Evolutionary conservation across 2,113 vertebrate species (phyloP).

Genomic region (Dipodomys ordii): DNA sequence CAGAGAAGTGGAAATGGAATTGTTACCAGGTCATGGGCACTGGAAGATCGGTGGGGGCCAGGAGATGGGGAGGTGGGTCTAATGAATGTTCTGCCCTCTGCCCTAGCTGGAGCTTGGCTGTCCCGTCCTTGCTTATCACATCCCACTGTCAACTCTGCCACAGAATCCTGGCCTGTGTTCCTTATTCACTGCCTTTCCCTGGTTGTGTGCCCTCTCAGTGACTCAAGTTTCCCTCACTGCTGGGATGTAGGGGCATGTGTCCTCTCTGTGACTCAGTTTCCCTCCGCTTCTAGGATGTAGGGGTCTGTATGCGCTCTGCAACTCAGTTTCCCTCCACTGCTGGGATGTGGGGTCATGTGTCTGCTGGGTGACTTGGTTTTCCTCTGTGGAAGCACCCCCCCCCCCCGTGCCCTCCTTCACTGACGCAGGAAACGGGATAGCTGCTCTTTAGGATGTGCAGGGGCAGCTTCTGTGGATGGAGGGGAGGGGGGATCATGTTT

Average conservation of each 20-base stretch:
- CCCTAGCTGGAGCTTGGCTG: background rate
- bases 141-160: too few species aligned
- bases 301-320: background rate
- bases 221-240: background rate
- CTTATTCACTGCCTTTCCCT: background rate
- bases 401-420: accelerated
- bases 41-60: background rate
- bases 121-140: background rate
- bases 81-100: background rate
- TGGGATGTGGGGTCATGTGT: too few species aligned
- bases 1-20: too few species aligned
- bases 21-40: background rate
- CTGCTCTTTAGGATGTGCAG: too few species aligned
- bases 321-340: background rate
- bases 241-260: background rate
- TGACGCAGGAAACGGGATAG: background rate
- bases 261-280: background rate
- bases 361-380: too few species aligned
- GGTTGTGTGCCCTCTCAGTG: background rate
- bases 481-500: too few species aligned
- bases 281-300: too few species aligned
- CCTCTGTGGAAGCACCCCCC: too few species aligned
- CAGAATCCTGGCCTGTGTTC: background rate
- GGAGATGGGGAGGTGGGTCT: too few species aligned
- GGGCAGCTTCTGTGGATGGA: too few species aligned